Evolutionary conservation across 2,113 vertebrate species (phyloP).

Genomic region (Petaurus breviceps): DNA sequence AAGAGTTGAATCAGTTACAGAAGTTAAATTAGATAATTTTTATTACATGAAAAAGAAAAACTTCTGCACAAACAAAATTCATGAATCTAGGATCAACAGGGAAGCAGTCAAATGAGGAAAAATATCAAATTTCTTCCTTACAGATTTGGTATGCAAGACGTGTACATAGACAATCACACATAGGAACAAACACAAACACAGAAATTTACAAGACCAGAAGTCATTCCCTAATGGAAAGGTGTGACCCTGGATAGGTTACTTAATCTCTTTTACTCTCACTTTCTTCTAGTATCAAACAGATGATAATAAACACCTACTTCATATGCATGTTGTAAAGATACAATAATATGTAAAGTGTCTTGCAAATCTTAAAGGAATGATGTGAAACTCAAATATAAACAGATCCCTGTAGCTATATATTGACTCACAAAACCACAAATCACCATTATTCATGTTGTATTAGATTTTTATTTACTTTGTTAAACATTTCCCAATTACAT

Average conservation of each 20-base stretch:
- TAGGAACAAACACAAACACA: no score
- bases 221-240: not conserved
- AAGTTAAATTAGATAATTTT: not conserved
- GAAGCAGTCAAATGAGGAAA: not conserved
- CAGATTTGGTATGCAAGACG: not conserved
- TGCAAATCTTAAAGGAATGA: not conserved
- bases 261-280: not conserved
- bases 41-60: not conserved
- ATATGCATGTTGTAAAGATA: not conserved
- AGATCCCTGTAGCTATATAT: not conserved
- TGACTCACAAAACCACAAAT: not conserved
- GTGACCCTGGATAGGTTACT: not conserved
- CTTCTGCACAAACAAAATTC: not conserved
- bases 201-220: not conserved
- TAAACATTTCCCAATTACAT: not conserved
- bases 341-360: not conserved
- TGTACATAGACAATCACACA: no score
- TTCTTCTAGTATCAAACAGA: not conserved
- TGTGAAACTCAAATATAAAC: not conserved
- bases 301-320: not conserved
- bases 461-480: not conserved
- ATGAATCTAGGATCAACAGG: not conserved
- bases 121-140: not conserved
- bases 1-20: not conserved
- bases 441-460: not conserved